Base-by-base conservation (phyloP, 2,888 invertebrate genomes). In the Tinea pellionella region DNA sequence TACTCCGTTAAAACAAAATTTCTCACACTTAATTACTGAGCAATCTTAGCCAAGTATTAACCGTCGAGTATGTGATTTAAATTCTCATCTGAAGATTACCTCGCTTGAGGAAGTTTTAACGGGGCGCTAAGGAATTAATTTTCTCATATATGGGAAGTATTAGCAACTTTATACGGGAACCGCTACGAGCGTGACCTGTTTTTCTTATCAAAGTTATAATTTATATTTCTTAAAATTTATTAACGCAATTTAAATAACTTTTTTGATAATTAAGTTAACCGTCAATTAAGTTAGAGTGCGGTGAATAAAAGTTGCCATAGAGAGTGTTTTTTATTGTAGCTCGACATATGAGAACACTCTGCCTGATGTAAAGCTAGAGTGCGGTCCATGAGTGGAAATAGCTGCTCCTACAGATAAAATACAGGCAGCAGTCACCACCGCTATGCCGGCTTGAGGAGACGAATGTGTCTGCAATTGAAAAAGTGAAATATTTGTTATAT, bases 41-140 rank as follows among this genome's bases (percentile, higher is more conserved):
- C 55, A 55, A 55, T 55, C 55, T 55, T 55, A 55, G 19, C 24
- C 47, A 47, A 47, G 47, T 47, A 6, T 15, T 47, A 47, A 47
- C 15, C 47, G 18, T 13, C 16, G 13, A 15, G 55, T 29, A 29
- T 55, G 55, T 55, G 55, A 55, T 55, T 55, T 55, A 55, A 55
- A 55, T 55, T 55, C 55, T 29, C 55, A 55, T 55, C 24, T 55
- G 2, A 55, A 55, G 55, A 55, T 55, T 55, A 55, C 24, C 55
- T 18, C 24, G 55, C 55, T 55, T 55, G 24, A 55, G 16, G 29
- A 29, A 55, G 55, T 55, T 55, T 55, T 24, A 55, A 19, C 29
- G 19, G 55, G n/a, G 47, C 47, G n/a, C 55, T 3, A n/a, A 24
- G 24, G 18, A 55, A 55, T 55, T 55, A 55, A 55, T 55, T 55